Evolutionary conservation across 2,888 invertebrate genomes (phyloP), one percentile per base, ranked within the genome.

Genomic region (Amblyjoppa proteus): DNA sequence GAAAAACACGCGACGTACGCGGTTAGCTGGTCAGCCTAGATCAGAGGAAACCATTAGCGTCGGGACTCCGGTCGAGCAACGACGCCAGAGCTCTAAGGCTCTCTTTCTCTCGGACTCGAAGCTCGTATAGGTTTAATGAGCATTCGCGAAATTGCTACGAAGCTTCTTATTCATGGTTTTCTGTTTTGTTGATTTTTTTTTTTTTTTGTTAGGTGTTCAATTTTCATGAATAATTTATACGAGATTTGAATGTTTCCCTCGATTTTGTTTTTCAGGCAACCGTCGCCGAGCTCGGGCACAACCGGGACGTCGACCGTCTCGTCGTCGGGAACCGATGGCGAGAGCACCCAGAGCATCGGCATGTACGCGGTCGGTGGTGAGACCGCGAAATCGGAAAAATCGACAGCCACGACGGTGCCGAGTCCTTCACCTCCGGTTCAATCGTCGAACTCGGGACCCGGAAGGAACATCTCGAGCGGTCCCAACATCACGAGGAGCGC

Each of bases 211-310:
- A 11, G 11, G 11, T 41, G 7, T 41, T 11, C 41, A 41, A 11
- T 41, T 41, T 41, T 41, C 41, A 31, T 51, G 9, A 51, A 73
- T 71, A 53, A 53, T 51, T 69, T 38, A 58, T 58, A 16, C 64
- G 25, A 75, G 5, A 9, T 64, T 58, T 9, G n/a, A 61, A 25
- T 71, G 53, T 68, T 38, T 3, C n/a, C 61, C n/a, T 68, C 13
- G 61, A 58, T 77, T 61, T 78, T 20, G 20, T 49, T 16, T 91
- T 89, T 3, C 89, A 94, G 94, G 94, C 94, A 94, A 93, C 92
- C 93, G 45, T 95, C 95, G 13, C 93, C 94, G 25, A 92, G 92
- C 38, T 94, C 94, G 5, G 93, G 94, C 16, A 94, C 94, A 25
- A 94, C 93, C 25, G 88, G 91, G 7, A 92, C 93, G 6, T 93